A percentile compares a stretch with the other conserved stretches of the same genome.
phyloP scores from a whole-genome alignment of 2,113 vertebrate species.

The Heterochromis multidens region DNA sequence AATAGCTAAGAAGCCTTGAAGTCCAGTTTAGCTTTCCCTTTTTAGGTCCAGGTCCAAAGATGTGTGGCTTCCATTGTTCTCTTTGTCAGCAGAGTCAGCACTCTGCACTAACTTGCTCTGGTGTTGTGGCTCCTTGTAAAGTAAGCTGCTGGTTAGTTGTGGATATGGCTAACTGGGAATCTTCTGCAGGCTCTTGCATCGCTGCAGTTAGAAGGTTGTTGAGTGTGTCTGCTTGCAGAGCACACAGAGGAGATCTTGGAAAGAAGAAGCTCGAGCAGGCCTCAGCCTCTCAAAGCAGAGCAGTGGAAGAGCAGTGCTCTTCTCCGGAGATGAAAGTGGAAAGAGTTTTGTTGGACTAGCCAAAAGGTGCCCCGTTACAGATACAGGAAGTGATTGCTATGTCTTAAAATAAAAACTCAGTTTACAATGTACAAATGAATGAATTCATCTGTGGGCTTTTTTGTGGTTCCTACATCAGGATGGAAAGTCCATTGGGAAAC shows the following conservation, averaged over 20 bases:
- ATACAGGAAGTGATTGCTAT: not conserved
- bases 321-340: too few relatives aligned
- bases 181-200: not conserved
- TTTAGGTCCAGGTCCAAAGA: not conserved
- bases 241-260: not conserved
- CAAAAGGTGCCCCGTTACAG: not conserved
- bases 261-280: not conserved
- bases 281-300: not conserved
- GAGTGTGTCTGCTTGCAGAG: not conserved
- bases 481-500: not conserved
- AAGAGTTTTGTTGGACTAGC: not conserved
- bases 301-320: not conserved
- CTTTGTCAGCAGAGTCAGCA: not conserved
- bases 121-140: not conserved
- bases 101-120: not conserved
- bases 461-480: not conserved
- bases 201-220: not conserved
- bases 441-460: not conserved
- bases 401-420: not conserved
- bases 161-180: not conserved
- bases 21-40: not conserved
- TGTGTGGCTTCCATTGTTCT: not conserved
- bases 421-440: not conserved
- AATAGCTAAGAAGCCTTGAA: not conserved
- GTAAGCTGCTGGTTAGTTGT: not conserved